Evolutionary conservation across 2,888 invertebrate species (phyloP), one percentile per base, ranked within the genome.

Genomic region (Meta bourneti): DNA sequence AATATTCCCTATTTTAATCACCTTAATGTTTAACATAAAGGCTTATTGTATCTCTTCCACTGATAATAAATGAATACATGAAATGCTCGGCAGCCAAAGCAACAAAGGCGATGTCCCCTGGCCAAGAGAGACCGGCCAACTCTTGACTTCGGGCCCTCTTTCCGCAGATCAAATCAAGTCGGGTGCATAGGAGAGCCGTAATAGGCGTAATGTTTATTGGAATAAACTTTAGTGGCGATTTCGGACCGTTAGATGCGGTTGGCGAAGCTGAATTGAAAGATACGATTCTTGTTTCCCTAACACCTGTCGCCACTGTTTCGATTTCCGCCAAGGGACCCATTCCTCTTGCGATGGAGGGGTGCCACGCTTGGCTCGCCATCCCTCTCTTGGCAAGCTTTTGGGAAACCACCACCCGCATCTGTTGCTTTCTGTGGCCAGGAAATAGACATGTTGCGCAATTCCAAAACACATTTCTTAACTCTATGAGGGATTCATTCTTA

Each of bases 211-310:
- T 81, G 81, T 81, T 70, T 70, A 48, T 81, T 69, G 81, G 70
- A 81, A 19, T 69, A 81, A 81, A 81, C 34, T 81, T 81, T 81
- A 81, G 49, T 20, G 34, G 61, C 81, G 49, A 69, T 81, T 81
- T 81, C 19, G 16, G 69, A n/a, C 34, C 7, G 69, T 81, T 81
- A n/a, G 34, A 81, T 81, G 81, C 69, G 48, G 54, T 81, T 70
- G 81, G 81, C 70, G 81, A 51, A 51, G 13, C n/a, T n/a, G 81
- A 81, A 81, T 81, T 69, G 81, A 69, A 81, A 48, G 81, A 69
- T 81, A 81, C 51, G 78, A 78, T 52, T 78, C 78, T 49, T 78
- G 78, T 78, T 78, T 52, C 49, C 51, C 78, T n/a, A 78, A 78
- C 78, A 78, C 78, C 78, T 78, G 78, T 78, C 78, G 78, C 78